A percentile compares a stretch with the other conserved stretches of the same genome.
phyloP scores from a whole-genome alignment of 1,140 invertebrate species.

The Cydia fagiglandana region DNA sequence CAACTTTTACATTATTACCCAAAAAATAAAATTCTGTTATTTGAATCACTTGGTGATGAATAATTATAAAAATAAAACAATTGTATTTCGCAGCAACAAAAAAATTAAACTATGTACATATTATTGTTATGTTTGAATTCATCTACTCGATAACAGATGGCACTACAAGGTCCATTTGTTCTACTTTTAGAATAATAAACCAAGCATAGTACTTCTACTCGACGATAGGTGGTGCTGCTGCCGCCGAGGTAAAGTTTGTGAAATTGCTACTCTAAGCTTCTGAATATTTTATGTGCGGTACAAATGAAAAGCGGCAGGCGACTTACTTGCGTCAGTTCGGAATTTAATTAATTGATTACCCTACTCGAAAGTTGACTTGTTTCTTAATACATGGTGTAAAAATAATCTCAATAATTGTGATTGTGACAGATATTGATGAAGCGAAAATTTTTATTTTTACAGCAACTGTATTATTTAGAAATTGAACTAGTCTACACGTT shows the following conservation, averaged over 20 bases:
- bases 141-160: constrained; percentile 35
- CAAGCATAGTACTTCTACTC: not conserved
- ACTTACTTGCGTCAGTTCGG: not conserved
- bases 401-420: too few species aligned
- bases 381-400: too few species aligned
- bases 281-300: constrained; percentile 1
- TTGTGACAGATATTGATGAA: too few species aligned
- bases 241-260: constrained; percentile 10
- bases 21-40: not conserved
- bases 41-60: not conserved
- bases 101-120: not conserved
- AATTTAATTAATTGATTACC: not conserved
- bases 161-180: not conserved
- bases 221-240: not conserved
- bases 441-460: too few species aligned
- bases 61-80: not conserved
- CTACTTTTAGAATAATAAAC: not conserved
- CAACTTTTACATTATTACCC: too few species aligned
- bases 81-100: not conserved
- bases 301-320: not conserved
- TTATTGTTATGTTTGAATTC: not conserved
- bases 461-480: too few species aligned
- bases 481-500: too few species aligned
- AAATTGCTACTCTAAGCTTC: constrained; percentile 13
- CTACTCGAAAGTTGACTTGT: too few species aligned